Percentiles rank a stretch among this genome's conserved stretches.
Conservation (phyloP, 2,888 invertebrate genomes). For the Apotomis betuletana region DNA sequence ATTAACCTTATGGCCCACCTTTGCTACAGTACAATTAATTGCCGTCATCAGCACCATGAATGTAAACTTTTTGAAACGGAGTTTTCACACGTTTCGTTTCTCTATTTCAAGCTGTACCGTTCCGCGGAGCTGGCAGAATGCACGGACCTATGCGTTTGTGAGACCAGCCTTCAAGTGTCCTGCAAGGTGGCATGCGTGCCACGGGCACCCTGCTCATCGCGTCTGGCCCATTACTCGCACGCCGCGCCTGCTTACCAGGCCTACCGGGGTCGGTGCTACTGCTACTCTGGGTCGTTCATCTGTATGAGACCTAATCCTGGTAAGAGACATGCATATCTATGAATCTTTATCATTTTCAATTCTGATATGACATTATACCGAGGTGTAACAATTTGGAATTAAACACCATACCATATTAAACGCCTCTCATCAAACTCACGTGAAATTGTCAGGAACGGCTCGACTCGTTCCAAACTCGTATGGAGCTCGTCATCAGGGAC, state of each 20-base stretch:
- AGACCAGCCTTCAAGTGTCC: slow-evolving; percentile 88
- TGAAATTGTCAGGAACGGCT: no score
- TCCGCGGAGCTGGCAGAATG: slow-evolving; percentile 93
- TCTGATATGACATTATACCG: background rate
- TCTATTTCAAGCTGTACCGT: slow-evolving; percentile 86
- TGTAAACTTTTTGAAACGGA: no score
- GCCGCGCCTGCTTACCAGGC: slow-evolving; percentile 95
- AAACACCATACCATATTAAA: no score
- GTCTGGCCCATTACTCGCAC: slow-evolving; percentile 95
- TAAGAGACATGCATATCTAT: slow-evolving; percentile 46
- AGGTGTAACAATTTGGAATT: background rate
- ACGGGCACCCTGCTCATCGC: slow-evolving; percentile 92
- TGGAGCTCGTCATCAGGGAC: no score
- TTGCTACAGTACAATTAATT: no score
- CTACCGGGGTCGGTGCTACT: slow-evolving; percentile 93
- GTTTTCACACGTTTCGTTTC: no score
- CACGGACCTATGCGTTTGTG: slow-evolving; percentile 95
- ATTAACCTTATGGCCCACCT: no score
- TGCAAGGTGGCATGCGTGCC: slow-evolving; percentile 96
- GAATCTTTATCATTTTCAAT: background rate
- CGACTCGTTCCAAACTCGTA: no score
- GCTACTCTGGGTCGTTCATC: slow-evolving; percentile 95
- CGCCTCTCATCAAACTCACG: no score
- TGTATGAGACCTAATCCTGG: slow-evolving; percentile 91
- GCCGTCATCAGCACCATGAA: no score